Percentiles rank a stretch among this genome's conserved stretches.
Conservation (phyloP, 2,113 vertebrate genomes). For the Chloropsis hardwickii region DNA sequence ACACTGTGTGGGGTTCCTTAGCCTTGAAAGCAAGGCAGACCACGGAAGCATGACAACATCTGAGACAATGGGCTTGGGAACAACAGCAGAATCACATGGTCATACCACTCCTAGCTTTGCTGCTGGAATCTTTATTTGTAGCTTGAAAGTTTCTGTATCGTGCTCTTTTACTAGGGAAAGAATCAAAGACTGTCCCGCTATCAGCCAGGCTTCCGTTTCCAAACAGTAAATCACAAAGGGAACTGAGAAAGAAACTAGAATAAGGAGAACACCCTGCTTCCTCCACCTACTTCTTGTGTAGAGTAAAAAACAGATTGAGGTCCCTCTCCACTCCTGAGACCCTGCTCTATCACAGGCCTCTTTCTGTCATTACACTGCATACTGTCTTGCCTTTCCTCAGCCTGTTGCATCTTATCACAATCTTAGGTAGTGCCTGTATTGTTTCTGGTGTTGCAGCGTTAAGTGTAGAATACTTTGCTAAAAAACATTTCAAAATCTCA, state of each 20-base stretch:
- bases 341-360: not conserved
- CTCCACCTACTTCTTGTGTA: not conserved
- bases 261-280: constrained; percentile 30
- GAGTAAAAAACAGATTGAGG: not conserved
- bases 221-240: not conserved
- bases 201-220: not conserved
- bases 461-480: not conserved
- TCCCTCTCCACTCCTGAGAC: not conserved
- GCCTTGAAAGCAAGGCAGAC: not conserved
- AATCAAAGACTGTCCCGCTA: not conserved
- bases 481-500: not conserved
- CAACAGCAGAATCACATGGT: not conserved
- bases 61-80: not conserved
- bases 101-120: not conserved
- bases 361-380: not conserved
- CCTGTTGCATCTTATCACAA: not conserved
- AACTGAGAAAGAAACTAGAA: constrained; percentile 44
- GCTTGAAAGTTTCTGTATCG: not conserved
- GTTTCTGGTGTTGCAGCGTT: not conserved
- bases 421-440: not conserved
- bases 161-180: not conserved
- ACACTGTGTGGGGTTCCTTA: not conserved
- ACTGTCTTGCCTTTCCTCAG: not conserved
- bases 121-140: not conserved
- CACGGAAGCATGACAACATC: not conserved